These are phyloP conservation scores for Anableps anableps DNA, from an alignment of 2,797 vertebrate genomes.

Conservation along the genomic window DNA sequence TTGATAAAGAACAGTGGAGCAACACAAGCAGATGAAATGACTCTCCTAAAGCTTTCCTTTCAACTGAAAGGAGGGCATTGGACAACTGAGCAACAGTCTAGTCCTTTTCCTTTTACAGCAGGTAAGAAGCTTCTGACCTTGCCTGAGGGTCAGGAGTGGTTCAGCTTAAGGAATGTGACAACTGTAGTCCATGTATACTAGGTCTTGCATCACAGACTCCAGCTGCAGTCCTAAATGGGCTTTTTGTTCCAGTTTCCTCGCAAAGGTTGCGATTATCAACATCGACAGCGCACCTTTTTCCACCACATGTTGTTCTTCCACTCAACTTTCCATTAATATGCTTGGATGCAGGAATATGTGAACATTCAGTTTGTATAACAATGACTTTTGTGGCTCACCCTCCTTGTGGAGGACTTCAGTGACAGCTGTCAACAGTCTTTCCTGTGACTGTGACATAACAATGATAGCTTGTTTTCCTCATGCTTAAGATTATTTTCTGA, in stretches of 20 bases:
- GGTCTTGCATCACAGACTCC: background rate
- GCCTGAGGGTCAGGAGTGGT: background rate
- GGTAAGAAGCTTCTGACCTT: background rate
- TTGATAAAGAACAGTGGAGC: too few species aligned
- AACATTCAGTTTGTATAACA: background rate
- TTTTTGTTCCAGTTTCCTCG: background rate
- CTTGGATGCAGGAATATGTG: background rate
- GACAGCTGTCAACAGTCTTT: too few species aligned
- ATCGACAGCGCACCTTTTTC: too few species aligned
- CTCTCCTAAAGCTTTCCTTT: too few species aligned
- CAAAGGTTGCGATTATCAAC: background rate
- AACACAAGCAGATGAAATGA: too few species aligned
- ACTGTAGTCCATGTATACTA: background rate
- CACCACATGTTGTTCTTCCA: background rate
- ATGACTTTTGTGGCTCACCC: background rate
- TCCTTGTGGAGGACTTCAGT: too few species aligned
- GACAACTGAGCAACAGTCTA: too few species aligned
- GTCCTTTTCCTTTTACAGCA: background rate
- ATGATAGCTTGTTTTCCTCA: background rate
- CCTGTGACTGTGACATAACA: background rate
- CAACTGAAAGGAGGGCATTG: too few species aligned
- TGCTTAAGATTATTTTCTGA: background rate
- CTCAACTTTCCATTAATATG: background rate
- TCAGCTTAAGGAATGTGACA: background rate
- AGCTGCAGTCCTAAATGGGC: background rate